Evolutionary conservation across 1,140 invertebrate species (phyloP).

Genomic region (Anastrepha obliqua): DNA sequence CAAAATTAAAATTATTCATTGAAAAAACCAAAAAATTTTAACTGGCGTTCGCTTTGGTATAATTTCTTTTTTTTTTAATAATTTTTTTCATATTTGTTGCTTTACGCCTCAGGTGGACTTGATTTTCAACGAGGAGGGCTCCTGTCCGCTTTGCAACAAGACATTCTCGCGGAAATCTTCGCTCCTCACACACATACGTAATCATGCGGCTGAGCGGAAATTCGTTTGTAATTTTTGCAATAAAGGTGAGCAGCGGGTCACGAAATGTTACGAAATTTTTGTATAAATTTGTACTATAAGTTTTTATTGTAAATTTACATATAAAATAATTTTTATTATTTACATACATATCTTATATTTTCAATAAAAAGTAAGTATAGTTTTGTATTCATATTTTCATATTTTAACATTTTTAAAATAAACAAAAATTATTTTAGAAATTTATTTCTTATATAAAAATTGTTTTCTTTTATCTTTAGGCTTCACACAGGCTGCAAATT

Average conservation of each 20-base stretch:
- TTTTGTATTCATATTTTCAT: no score
- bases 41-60: no score
- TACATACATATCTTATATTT: no score
- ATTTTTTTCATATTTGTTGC: not conserved
- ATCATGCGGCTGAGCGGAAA: constrained; percentile 78
- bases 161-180: constrained; percentile 78
- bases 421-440: not conserved
- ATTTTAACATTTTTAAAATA: not conserved
- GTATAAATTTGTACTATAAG: no score
- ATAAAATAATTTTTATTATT: no score
- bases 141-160: constrained; percentile 78
- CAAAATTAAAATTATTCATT: no score
- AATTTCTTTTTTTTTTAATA: not conserved
- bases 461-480: constrained; percentile 68
- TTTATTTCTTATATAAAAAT: not conserved
- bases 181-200: constrained; percentile 78
- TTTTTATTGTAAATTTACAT: no score
- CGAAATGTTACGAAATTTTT: not conserved
- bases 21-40: no score
- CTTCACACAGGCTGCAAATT: constrained; percentile 79
- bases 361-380: no score
- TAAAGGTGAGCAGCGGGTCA: constrained; percentile 75
- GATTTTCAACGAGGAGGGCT: constrained; percentile 74
- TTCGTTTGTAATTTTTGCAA: constrained; percentile 78
- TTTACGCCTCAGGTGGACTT: constrained; percentile 67